A percentile compares a stretch with the other conserved stretches of the same genome.
These are phyloP conservation scores for Melopsittacus undulatus DNA, from an alignment of 2,797 vertebrate species.

Conservation along the genomic window DNA sequence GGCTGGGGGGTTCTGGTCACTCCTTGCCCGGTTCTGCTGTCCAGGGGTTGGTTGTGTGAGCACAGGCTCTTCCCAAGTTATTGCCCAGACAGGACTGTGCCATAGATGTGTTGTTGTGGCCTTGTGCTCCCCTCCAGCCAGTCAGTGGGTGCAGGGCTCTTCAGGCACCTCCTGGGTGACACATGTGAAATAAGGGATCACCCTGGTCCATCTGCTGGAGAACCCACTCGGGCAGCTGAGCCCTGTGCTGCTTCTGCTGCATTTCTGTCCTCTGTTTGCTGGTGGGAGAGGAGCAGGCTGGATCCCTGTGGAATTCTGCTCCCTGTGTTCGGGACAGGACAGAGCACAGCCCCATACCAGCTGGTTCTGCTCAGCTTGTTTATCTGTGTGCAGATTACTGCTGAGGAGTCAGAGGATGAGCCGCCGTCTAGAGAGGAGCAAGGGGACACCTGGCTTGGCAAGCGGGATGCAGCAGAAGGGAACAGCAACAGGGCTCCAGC, in stretches of 20 bases:
- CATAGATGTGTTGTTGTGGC: rapidly evolving
- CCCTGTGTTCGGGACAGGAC: background rate
- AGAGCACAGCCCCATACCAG: rapidly evolving
- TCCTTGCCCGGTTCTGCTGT: too few species aligned
- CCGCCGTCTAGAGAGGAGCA: conserved; percentile 60
- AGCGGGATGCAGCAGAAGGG: background rate
- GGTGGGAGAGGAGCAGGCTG: background rate
- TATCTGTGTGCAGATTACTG: conserved; percentile 73
- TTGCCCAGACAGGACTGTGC: rapidly evolving
- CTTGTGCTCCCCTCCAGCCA: too few species aligned
- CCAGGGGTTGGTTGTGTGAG: rapidly evolving
- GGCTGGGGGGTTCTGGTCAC: background rate
- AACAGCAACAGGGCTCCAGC: background rate
- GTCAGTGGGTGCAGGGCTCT: rapidly evolving
- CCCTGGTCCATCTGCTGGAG: rapidly evolving
- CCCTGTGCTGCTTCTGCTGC: rapidly evolving
- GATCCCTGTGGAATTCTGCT: background rate
- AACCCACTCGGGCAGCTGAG: background rate
- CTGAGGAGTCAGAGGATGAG: conserved; percentile 52
- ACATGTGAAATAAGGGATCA: rapidly evolving
- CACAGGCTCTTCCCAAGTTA: rapidly evolving
- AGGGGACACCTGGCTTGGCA: conserved; percentile 6
- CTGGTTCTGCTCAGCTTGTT: background rate
- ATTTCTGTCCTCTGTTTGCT: background rate
- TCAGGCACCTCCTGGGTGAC: rapidly evolving